A percentile compares a stretch with the other conserved stretches of the same genome.
Evolutionary conservation across 2,113 vertebrate genomes (phyloP).

Genomic region (Pavo muticus): DNA sequence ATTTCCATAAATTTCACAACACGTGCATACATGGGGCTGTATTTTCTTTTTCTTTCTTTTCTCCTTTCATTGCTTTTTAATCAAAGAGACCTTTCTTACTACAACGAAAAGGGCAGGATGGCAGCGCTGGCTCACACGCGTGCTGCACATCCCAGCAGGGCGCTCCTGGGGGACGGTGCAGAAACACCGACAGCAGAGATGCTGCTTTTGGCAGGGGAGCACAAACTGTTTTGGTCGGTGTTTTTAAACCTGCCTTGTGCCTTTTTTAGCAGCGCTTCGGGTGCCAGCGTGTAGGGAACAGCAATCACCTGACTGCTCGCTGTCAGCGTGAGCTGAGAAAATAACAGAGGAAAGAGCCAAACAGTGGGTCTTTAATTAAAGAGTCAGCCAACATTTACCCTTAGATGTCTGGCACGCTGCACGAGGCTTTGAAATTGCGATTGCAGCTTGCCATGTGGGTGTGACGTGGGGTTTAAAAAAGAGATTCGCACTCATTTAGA

Average conservation of each 20-base stretch:
- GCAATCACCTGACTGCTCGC: neutral
- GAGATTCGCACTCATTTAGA: neutral
- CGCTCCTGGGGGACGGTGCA: too few species aligned
- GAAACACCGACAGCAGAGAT: neutral
- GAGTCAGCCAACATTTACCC: neutral
- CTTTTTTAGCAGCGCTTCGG: neutral
- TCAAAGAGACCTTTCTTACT: neutral
- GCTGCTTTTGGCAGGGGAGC: neutral
- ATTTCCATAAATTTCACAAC: constrained; percentile 54
- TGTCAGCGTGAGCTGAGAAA: neutral
- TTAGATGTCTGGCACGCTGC: accelerated
- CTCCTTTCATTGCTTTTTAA: neutral
- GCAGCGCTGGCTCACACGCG: neutral
- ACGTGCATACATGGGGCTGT: constrained; percentile 10
- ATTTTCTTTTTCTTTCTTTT: neutral
- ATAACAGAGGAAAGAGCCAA: neutral
- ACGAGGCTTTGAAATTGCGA: neutral
- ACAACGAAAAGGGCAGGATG: neutral
- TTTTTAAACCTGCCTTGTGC: neutral
- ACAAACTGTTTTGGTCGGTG: too few species aligned
- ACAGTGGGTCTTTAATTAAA: neutral
- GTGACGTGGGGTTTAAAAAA: neutral
- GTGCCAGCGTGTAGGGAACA: neutral
- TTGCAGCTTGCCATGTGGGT: accelerated
- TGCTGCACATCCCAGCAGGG: neutral